Conservation (phyloP, 2,888 invertebrate genomes). For the Euzophera pinguis region DNA sequence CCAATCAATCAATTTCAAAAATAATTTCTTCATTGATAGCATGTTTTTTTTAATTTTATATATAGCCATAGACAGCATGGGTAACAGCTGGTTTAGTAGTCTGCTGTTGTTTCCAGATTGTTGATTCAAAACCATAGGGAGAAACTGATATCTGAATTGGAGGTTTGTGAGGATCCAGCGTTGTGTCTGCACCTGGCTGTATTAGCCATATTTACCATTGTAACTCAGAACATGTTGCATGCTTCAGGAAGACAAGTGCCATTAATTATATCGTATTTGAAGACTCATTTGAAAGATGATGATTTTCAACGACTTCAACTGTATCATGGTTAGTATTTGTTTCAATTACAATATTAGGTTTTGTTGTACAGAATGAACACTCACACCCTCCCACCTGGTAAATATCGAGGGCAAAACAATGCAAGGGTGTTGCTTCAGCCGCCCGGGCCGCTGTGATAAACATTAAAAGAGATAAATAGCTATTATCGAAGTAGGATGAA, state of each 20-base stretch:
- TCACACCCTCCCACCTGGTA: too few relatives aligned
- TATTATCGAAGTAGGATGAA: too few relatives aligned
- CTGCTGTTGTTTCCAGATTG: conserved; percentile 71
- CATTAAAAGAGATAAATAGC: too few relatives aligned
- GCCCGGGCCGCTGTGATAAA: too few relatives aligned
- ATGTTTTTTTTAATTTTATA: too few relatives aligned
- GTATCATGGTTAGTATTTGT: conserved; percentile 85
- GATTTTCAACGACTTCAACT: conserved; percentile 82
- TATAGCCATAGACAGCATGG: too few relatives aligned
- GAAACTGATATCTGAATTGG: conserved; percentile 88
- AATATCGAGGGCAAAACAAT: too few relatives aligned
- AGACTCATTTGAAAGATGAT: conserved; percentile 83
- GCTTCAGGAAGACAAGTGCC: conserved; percentile 97
- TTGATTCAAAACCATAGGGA: conserved; percentile 89
- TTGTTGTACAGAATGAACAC: too few relatives aligned
- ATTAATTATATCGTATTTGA: conserved; percentile 86
- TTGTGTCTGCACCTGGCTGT: conserved; percentile 87
- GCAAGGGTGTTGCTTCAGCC: too few relatives aligned
- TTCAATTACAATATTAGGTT: neutral
- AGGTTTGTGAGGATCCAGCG: conserved; percentile 87
- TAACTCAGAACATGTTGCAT: conserved; percentile 91
- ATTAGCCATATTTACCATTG: conserved; percentile 88
- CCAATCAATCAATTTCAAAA: too few relatives aligned
- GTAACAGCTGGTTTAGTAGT: too few relatives aligned
- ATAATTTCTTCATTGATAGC: too few relatives aligned